Percentiles rank a stretch among this genome's conserved stretches.
phyloP scores from a whole-genome alignment of 2,797 vertebrate genomes.

The Lates japonicus region DNA sequence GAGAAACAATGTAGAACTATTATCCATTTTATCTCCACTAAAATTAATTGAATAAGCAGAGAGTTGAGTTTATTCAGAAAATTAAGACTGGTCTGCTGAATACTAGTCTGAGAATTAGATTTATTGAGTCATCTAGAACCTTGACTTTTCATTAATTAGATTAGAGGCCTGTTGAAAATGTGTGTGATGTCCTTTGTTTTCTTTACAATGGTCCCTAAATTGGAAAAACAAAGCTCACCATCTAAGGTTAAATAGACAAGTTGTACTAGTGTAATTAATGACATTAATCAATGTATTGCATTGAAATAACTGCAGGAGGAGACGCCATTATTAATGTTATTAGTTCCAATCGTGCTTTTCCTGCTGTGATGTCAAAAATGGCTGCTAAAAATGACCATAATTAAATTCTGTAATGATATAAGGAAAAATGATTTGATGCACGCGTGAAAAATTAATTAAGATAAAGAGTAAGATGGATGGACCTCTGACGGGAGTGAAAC shows the following conservation, averaged over 20 bases:
- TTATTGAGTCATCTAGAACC: background rate
- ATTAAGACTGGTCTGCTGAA: background rate
- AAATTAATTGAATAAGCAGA: too few species aligned
- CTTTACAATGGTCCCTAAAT: background rate
- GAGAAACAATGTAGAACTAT: too few species aligned
- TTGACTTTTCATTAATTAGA: background rate
- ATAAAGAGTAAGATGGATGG: background rate
- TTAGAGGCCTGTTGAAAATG: background rate
- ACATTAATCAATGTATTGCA: background rate
- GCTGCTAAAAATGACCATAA: background rate
- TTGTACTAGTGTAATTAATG: background rate
- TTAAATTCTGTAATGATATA: background rate
- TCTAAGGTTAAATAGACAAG: background rate
- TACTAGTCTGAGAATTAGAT: background rate
- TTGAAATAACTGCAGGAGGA: background rate
- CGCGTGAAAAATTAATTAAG: background rate
- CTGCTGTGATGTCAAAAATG: background rate
- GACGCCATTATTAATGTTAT: background rate
- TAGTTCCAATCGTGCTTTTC: background rate
- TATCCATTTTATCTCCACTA: too few species aligned
- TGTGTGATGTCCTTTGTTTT: too few species aligned
- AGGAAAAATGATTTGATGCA: background rate
- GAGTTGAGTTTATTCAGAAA: background rate
- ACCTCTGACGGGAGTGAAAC: background rate
- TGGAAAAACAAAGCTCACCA: background rate